Conservation (phyloP, 2,888 invertebrate genomes). For the Ectemnius lituratus region DNA sequence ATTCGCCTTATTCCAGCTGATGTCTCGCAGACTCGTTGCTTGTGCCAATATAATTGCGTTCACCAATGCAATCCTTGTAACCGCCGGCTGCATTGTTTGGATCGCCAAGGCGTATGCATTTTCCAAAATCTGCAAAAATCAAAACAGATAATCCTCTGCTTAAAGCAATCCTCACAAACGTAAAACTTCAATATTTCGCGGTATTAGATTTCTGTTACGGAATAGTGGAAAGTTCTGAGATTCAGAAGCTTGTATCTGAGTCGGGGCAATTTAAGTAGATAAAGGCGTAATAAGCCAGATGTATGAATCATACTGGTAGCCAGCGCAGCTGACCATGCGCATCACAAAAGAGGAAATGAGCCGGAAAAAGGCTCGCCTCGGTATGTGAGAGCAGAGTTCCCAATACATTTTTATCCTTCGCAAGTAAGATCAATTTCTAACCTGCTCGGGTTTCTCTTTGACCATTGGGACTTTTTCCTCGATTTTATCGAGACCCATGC, state of each 20-base stretch:
- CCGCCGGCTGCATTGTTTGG: slow-evolving; percentile 66
- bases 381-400: background rate
- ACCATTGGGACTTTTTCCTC: slow-evolving; percentile 84
- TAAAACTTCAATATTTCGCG: background rate
- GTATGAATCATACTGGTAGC: too few relatives aligned
- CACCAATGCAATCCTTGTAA: slow-evolving; percentile 78
- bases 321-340: too few relatives aligned
- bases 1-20: slow-evolving; percentile 86
- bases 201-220: too few relatives aligned
- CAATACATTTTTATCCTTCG: background rate
- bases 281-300: too few relatives aligned
- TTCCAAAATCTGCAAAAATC: slow-evolving; percentile 66
- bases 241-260: too few relatives aligned
- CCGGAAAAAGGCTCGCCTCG: background rate
- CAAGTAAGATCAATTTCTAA: slow-evolving; percentile 43
- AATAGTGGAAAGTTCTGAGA: too few relatives aligned
- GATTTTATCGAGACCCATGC: slow-evolving; percentile 83
- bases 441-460: slow-evolving; percentile 81
- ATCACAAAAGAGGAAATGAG: too few relatives aligned
- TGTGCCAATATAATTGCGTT: slow-evolving; percentile 80
- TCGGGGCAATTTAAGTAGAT: too few relatives aligned
- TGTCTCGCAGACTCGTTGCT: slow-evolving; percentile 83
- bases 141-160: background rate
- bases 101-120: slow-evolving; percentile 68
- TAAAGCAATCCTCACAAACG: background rate